Conservation (phyloP, 2,888 invertebrate genomes). For the Tanypteryx hageni region DNA sequence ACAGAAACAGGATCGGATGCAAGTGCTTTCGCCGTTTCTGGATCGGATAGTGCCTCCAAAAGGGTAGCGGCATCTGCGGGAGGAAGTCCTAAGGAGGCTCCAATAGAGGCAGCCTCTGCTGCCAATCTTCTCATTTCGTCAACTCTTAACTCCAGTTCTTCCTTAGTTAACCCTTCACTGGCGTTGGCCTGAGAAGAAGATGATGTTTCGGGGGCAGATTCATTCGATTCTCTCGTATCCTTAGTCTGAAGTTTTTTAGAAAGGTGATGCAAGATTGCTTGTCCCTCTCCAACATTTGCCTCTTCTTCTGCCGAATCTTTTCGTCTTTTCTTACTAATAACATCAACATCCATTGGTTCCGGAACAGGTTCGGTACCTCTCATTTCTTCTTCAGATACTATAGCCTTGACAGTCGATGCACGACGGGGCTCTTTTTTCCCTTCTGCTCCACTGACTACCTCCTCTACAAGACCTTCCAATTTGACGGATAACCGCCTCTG, state of each 20-base stretch:
- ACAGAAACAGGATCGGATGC: conserved; percentile 47
- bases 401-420: conserved; percentile 24
- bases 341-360: conserved; percentile 17
- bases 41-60: conserved; percentile 41
- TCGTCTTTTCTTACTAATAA: conserved; percentile 26
- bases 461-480: conserved; percentile 47
- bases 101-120: conserved; percentile 31
- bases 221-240: neutral
- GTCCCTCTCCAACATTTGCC: neutral
- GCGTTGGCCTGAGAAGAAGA: neutral
- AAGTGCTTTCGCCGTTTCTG: conserved; percentile 42
- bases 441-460: neutral
- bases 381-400: conserved; percentile 47
- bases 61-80: conserved; percentile 33
- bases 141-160: conserved; percentile 44
- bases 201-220: neutral
- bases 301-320: conserved; percentile 31
- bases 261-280: conserved; percentile 17
- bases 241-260: conserved; percentile 51
- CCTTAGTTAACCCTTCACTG: neutral
- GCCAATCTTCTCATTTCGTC: conserved; percentile 49
- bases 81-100: conserved; percentile 29
- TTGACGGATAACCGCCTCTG: conserved; percentile 34
- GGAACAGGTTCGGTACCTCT: neutral
- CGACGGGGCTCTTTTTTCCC: neutral